Conservation (phyloP, 2,797 vertebrate genomes). For the Poecilia picta region DNA sequence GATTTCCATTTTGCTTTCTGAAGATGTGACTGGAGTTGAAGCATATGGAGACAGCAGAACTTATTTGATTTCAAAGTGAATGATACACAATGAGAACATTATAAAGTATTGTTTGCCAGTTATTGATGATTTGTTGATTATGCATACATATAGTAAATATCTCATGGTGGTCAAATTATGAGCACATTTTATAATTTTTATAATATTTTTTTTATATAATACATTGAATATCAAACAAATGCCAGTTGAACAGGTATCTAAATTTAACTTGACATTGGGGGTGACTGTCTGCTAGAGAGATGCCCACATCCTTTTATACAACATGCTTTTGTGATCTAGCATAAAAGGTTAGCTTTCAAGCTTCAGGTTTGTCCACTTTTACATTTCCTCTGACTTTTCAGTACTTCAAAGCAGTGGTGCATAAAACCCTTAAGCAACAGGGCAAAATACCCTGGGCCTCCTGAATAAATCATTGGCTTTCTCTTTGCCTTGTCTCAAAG, state of each 20-base stretch:
- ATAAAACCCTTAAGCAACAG: constrained; percentile 71
- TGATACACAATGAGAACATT: not conserved
- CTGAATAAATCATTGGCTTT: constrained; percentile 77
- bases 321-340: constrained; percentile 62
- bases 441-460: constrained; percentile 70
- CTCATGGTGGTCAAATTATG: not conserved
- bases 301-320: constrained; percentile 50
- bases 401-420: constrained; percentile 73
- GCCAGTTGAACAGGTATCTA: not conserved
- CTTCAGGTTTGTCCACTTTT: constrained; percentile 64
- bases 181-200: too few species aligned
- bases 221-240: not conserved
- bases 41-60: not conserved
- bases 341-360: constrained; percentile 68
- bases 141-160: not conserved
- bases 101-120: not conserved
- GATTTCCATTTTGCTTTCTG: not conserved
- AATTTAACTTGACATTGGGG: constrained; percentile 32
- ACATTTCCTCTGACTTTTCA: constrained; percentile 59
- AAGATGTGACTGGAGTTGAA: not conserved
- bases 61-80: not conserved
- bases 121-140: not conserved
- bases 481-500: constrained; percentile 57
- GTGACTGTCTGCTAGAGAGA: constrained; percentile 32
- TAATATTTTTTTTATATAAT: too few species aligned